Evolutionary conservation across 1,140 invertebrate genomes (phyloP), one percentile per base, ranked within the genome.

Genomic region (Zaprionus taronus): DNA sequence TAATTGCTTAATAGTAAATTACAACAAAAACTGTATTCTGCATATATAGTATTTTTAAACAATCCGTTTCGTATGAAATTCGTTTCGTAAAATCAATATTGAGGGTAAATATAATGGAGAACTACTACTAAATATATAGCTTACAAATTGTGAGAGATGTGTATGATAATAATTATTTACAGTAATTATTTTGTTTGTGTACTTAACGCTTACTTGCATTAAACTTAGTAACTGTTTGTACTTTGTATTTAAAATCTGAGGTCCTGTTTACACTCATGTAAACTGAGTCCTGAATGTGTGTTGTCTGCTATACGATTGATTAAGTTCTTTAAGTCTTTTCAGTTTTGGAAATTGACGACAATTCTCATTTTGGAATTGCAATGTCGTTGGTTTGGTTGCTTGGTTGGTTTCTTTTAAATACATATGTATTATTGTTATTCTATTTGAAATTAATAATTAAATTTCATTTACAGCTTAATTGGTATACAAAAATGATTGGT

Each of bases 221-320:
- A 3, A 75, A 67, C 73, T 77, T 87, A 72, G 66, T 63, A 77
- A 76, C 74, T 71, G 68, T 87, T 89, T 89, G 84, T 89, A 89
- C 84, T 89, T 73, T 89, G 63, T 56, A 76, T 85, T 83, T 69
- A 76, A 75, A 76, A 72, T 77, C 47, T 72, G 69, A 72, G 74
- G 69, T 77, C 51, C 63, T 67, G 70, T 72, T 66, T 36, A 60
- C 73, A 22, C 36, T 61, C n/a, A 47, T 36, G 53, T 72, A 38
- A 72, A 72, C 74, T 66, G 69, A 72, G 31, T 77, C 70, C 63
- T 77, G 74, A 77, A 72, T 72, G 22, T 53, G 12, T 53, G 12
- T n/a, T 41, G 15, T 75, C 51, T 60, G 68, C 47, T 57, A 24
- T 51, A 14, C 47, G 47, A 22, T 69, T 69, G 63, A 41, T 56